Evolutionary conservation across 2,797 vertebrate species (phyloP).

Genomic region (Dendrocincla tyrannina): DNA sequence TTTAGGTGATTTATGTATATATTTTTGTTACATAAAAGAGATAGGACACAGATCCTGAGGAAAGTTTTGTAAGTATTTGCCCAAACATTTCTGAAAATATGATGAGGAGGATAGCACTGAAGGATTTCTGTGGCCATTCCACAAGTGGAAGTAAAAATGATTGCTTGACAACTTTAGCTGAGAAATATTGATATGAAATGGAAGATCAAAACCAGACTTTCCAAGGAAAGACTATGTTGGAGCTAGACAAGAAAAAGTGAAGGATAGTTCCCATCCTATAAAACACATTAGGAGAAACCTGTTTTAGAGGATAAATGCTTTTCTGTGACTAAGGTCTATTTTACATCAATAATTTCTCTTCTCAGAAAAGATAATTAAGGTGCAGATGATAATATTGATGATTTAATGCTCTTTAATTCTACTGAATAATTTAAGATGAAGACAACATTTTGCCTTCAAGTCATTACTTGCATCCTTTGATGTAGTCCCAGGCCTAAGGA

Average conservation of each 20-base stretch:
- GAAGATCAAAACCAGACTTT: background rate
- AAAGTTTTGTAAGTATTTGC: background rate
- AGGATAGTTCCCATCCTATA: background rate
- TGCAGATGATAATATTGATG: background rate
- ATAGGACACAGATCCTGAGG: background rate
- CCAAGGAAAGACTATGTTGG: background rate
- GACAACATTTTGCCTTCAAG: background rate
- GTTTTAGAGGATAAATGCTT: background rate
- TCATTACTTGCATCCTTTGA: background rate
- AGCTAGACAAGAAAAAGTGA: background rate
- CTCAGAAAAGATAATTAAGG: background rate
- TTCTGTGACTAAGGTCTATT: background rate
- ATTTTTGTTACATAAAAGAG: background rate
- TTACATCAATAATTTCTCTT: background rate
- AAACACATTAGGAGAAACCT: background rate
- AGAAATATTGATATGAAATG: background rate
- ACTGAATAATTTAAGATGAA: conserved; percentile 9
- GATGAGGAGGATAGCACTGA: background rate
- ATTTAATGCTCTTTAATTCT: background rate
- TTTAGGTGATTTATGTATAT: background rate
- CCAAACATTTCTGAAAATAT: background rate
- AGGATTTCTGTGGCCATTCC: background rate
- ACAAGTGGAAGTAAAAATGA: background rate
- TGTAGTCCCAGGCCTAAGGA: background rate
- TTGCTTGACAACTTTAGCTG: background rate